Evolutionary conservation across 2,888 invertebrate species (phyloP).

Genomic region (Sarcophaga rosellei): DNA sequence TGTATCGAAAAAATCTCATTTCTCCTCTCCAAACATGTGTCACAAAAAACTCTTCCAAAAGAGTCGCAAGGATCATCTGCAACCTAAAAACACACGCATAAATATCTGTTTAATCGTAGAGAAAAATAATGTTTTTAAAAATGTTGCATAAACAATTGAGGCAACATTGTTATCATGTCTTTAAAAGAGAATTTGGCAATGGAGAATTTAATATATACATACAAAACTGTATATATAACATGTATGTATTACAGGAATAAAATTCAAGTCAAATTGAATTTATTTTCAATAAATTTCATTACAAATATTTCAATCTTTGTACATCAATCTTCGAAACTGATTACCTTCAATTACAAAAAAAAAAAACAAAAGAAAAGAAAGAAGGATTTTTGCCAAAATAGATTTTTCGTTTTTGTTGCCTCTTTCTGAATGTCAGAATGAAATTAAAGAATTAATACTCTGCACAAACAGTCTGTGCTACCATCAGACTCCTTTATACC

Average conservation of each 20-base stretch:
- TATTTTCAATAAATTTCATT: neutral
- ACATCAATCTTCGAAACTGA: neutral
- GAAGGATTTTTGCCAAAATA: neutral
- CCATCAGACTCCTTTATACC: neutral
- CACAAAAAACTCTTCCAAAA: too few species aligned
- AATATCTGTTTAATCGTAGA: too few species aligned
- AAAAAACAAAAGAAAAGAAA: neutral
- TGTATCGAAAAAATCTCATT: too few species aligned
- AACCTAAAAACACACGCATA: too few species aligned
- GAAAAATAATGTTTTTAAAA: too few species aligned
- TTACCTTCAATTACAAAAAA: neutral
- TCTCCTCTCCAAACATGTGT: too few species aligned
- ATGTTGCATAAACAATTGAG: too few species aligned
- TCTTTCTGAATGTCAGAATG: conserved; percentile 6
- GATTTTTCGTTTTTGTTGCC: neutral
- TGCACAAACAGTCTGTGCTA: conserved; percentile 8
- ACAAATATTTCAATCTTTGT: neutral
- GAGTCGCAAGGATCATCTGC: too few species aligned
- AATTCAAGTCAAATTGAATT: neutral
- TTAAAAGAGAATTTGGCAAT: too few species aligned
- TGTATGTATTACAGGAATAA: neutral
- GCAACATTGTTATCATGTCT: too few species aligned
- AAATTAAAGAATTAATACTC: conserved; percentile 38
- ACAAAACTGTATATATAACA: too few species aligned
- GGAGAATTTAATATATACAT: too few species aligned